These are phyloP conservation scores for Conopomorpha cramerella DNA, from an alignment of 1,140 invertebrate genomes.

Conservation along the genomic window DNA sequence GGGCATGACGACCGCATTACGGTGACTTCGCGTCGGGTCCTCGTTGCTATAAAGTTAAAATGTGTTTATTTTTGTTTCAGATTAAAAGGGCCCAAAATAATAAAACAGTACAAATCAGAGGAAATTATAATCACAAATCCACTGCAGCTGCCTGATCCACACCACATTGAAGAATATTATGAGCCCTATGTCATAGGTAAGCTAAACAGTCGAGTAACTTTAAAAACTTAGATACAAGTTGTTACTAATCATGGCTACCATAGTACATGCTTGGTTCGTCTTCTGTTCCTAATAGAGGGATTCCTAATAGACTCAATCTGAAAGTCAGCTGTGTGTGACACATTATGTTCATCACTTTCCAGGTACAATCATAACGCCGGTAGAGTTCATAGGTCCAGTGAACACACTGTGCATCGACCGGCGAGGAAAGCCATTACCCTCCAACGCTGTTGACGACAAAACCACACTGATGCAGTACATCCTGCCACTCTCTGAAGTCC, in stretches of 20 bases:
- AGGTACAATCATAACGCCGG: constrained; percentile 90
- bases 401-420: constrained; percentile 77
- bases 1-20: too few relatives aligned
- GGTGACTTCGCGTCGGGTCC: too few relatives aligned
- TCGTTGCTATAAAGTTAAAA: too few relatives aligned
- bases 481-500: constrained; percentile 91
- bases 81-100: constrained; percentile 62
- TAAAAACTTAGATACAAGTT: too few relatives aligned
- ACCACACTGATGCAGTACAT: constrained; percentile 81
- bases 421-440: constrained; percentile 76
- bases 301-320: too few relatives aligned
- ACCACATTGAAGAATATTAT: constrained; percentile 73
- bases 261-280: too few relatives aligned
- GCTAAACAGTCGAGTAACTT: too few relatives aligned
- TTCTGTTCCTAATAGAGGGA: too few relatives aligned
- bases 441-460: constrained; percentile 80
- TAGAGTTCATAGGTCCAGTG: constrained; percentile 71
- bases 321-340: too few relatives aligned
- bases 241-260: too few relatives aligned
- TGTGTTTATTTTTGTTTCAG: too few relatives aligned
- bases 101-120: constrained; percentile 67
- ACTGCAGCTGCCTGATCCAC: constrained; percentile 71
- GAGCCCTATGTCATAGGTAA: constrained; percentile 82
- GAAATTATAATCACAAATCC: constrained; percentile 86
- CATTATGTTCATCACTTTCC: too few relatives aligned